Evolutionary conservation across 2,797 vertebrate genomes (phyloP).

Genomic region (Etheostoma nigrum): DNA sequence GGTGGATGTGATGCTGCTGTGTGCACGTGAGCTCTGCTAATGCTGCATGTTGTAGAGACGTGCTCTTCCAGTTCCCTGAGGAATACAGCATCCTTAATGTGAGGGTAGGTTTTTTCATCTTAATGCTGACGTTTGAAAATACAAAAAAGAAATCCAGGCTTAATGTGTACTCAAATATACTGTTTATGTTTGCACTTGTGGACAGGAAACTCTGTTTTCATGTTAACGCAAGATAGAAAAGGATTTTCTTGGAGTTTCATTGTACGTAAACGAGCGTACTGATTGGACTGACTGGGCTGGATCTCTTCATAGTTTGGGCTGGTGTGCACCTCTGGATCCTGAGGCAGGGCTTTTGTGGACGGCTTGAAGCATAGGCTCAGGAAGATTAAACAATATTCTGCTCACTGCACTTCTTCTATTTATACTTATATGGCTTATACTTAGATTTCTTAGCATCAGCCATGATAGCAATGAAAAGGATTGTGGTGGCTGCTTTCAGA

Average conservation of each 20-base stretch:
- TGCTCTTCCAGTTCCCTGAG: conserved; percentile 51
- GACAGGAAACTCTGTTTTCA: neutral
- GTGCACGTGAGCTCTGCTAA: conserved; percentile 65
- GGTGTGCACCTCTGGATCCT: neutral
- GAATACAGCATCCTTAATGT: conserved; percentile 65
- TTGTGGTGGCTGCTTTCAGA: conserved; percentile 3
- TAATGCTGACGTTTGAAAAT: conserved; percentile 41
- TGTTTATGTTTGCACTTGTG: conserved; percentile 2
- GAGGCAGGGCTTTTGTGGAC: neutral
- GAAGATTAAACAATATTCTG: neutral
- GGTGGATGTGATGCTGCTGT: conserved; percentile 34
- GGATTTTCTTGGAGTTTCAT: neutral
- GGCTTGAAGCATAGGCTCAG: neutral
- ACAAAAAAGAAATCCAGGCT: neutral
- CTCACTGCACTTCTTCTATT: neutral
- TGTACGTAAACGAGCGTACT: conserved; percentile 19
- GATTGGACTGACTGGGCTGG: conserved; percentile 9
- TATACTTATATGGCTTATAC: conserved; percentile 5
- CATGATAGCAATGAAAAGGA: neutral
- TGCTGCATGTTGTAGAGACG: conserved; percentile 57
- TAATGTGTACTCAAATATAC: neutral
- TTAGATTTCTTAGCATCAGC: conserved; percentile 10
- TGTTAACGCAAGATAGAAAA: conserved; percentile 5
- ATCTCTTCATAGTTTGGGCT: conserved; percentile 9
- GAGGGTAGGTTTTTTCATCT: conserved; percentile 62